Conservation (phyloP, 2,888 invertebrate genomes). For the Xanthorhoe spadicearia region DNA sequence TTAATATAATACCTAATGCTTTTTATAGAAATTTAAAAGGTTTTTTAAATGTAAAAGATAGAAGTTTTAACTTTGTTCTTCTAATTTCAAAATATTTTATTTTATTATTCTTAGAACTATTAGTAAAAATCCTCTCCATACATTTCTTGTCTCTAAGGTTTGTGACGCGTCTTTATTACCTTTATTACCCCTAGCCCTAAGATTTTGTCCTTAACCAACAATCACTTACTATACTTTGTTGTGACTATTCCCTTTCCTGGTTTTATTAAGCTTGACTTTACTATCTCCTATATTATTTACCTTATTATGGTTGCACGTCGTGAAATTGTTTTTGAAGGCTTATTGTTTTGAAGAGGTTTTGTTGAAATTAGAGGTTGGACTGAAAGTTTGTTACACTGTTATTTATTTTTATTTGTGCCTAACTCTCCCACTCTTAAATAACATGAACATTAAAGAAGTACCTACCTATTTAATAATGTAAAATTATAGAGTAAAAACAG, state of each 20-base stretch:
- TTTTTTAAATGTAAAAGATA: too few relatives aligned
- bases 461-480: too few relatives aligned
- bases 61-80: too few relatives aligned
- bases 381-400: neutral
- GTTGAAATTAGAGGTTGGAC: neutral
- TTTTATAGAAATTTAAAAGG: too few relatives aligned
- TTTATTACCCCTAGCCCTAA: conserved; percentile 72
- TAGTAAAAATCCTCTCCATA: conserved; percentile 24
- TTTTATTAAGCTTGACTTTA: conserved; percentile 58
- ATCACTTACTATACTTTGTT: conserved; percentile 65
- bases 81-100: too few relatives aligned
- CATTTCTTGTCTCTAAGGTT: conserved; percentile 47
- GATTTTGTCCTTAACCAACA: conserved; percentile 67
- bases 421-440: too few relatives aligned
- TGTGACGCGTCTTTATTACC: conserved; percentile 76
- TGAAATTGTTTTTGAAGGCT: neutral
- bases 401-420: neutral
- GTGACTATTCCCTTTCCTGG: conserved; percentile 64
- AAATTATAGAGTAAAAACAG: too few relatives aligned
- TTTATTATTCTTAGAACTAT: neutral
- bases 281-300: conserved; percentile 38
- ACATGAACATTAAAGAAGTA: too few relatives aligned
- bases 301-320: conserved; percentile 2
- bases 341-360: conserved; percentile 2
- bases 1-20: too few relatives aligned